A percentile compares a stretch with the other conserved stretches of the same genome.
These are phyloP conservation scores for Zootoca vivipara DNA, from an alignment of 2,113 vertebrate genomes.

Conservation along the genomic window DNA sequence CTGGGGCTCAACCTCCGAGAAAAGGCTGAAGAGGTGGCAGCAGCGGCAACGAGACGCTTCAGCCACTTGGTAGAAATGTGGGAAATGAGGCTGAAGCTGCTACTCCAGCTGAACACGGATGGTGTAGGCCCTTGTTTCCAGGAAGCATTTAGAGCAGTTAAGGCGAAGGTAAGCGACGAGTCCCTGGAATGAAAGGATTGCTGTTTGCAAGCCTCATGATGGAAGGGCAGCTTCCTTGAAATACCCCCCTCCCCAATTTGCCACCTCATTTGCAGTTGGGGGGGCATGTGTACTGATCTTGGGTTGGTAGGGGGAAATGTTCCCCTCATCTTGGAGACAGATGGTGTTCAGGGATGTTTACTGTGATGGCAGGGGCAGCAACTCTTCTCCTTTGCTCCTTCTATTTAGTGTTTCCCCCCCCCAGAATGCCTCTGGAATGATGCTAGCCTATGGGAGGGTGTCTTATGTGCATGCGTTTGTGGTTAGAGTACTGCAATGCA, in stretches of 20 bases:
- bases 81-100: conserved; percentile 81
- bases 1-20: conserved; percentile 67
- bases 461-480: no score
- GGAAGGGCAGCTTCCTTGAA: neutral
- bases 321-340: neutral
- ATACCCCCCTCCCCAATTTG: neutral
- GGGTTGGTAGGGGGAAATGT: neutral
- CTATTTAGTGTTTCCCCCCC: no score
- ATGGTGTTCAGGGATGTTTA: no score
- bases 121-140: conserved; percentile 78
- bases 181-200: neutral
- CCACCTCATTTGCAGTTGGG: neutral
- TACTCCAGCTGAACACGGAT: conserved; percentile 76
- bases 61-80: conserved; percentile 79
- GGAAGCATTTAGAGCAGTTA: conserved; percentile 80
- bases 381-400: neutral
- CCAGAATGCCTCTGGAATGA: neutral
- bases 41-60: conserved; percentile 74
- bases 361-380: neutral
- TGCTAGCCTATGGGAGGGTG: neutral
- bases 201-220: neutral
- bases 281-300: neutral
- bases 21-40: conserved; percentile 77
- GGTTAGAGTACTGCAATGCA: no score
- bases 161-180: conserved; percentile 82